These are phyloP conservation scores for Hoplostethus mediterraneus DNA, from an alignment of 2,797 vertebrate genomes.

Conservation along the genomic window DNA sequence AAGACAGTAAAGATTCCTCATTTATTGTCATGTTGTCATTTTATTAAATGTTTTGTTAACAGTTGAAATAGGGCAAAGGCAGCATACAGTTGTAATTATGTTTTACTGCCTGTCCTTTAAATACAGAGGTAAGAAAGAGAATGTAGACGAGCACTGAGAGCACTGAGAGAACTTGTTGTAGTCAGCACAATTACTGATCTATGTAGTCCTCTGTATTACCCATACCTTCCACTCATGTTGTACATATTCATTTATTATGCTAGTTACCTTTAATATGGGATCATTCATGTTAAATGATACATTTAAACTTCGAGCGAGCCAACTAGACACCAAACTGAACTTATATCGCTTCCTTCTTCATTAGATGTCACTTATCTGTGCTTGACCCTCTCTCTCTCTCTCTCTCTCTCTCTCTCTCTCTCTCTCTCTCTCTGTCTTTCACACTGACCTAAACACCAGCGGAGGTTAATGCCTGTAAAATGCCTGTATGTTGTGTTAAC, in stretches of 20 bases:
- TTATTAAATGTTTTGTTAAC: background rate
- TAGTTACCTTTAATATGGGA: too few species aligned
- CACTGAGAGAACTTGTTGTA: too few species aligned
- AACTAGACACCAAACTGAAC: slow-evolving; percentile 8
- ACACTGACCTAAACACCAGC: too few species aligned
- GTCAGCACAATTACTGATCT: too few species aligned
- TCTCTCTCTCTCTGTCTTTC: too few species aligned
- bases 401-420: too few species aligned
- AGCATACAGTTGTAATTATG: background rate
- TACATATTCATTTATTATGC: too few species aligned
- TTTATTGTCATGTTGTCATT: slow-evolving; percentile 3
- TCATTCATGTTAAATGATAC: background rate
- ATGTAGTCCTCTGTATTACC: too few species aligned
- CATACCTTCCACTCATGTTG: too few species aligned
- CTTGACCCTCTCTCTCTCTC: slow-evolving; percentile 20
- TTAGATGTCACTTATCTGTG: background rate
- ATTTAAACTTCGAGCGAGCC: slow-evolving; percentile 2
- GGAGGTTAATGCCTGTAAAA: too few species aligned
- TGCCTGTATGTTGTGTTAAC: too few species aligned
- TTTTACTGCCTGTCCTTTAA: background rate
- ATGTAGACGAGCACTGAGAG: too few species aligned
- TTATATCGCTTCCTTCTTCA: background rate
- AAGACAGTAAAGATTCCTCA: background rate
- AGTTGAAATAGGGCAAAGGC: background rate
- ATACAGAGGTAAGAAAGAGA: background rate